Conservation (phyloP, 2,888 invertebrate genomes). For the Bombylius discolor region DNA sequence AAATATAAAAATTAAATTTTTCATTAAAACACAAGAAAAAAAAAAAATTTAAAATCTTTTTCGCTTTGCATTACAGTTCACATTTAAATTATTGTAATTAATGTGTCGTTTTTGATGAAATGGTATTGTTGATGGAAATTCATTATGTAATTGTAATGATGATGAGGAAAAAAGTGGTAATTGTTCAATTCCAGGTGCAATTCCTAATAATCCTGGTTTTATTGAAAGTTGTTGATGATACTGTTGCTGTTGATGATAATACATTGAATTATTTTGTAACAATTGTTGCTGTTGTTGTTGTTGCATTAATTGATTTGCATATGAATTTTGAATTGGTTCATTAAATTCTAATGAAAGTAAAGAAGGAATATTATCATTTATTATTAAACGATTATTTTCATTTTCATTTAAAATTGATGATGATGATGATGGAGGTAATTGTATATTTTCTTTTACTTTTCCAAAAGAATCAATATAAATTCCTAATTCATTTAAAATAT, state of each 20-base stretch:
- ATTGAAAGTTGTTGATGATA: neutral
- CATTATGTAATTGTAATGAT: too few relatives aligned
- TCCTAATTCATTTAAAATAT: neutral
- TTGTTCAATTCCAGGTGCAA: conserved; percentile 1
- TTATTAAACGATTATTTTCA: neutral
- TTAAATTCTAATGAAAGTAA: neutral
- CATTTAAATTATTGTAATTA: too few relatives aligned
- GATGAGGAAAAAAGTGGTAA: neutral
- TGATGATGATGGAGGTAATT: too few relatives aligned
- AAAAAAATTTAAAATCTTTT: too few relatives aligned
- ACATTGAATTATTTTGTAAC: too few relatives aligned
- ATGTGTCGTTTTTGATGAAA: too few relatives aligned
- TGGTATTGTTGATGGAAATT: too few relatives aligned
- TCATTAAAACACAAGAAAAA: too few relatives aligned
- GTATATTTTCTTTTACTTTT: neutral
- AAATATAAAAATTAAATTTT: too few relatives aligned
- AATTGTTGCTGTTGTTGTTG: neutral
- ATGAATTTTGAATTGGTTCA: neutral
- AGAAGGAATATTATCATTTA: neutral
- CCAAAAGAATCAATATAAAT: conserved; percentile 2
- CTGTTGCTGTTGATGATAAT: neutral
- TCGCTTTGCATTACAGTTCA: too few relatives aligned
- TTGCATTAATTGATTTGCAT: neutral
- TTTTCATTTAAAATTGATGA: neutral
- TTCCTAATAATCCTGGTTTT: conserved; percentile 2